Conservation (phyloP, 23 tunicate genomes). For the Ciona savignyi region DNA sequence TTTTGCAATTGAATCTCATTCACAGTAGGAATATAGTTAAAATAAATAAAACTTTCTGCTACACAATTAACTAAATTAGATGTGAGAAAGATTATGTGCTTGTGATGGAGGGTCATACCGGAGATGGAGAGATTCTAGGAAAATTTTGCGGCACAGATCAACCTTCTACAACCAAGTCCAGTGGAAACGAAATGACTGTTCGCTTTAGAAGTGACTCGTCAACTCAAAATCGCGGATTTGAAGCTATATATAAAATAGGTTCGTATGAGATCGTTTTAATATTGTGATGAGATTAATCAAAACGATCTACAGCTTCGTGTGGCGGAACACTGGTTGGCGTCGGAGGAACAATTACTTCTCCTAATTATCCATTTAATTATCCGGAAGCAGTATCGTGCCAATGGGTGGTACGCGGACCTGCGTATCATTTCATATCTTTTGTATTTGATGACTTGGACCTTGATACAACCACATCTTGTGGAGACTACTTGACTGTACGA, state of each 20-base stretch:
- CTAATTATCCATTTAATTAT: slow-evolving; percentile 56
- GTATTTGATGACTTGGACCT: slow-evolving; percentile 53
- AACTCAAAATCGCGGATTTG: slow-evolving; percentile 40
- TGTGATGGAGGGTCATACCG: slow-evolving; percentile 62
- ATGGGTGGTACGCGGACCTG: slow-evolving; percentile 75
- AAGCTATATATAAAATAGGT: slow-evolving; percentile 60
- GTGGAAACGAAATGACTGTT: slow-evolving; percentile 73
- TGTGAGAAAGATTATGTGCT: slow-evolving; percentile 66
- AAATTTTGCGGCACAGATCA: slow-evolving; percentile 54
- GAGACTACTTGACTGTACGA: slow-evolving; percentile 81
- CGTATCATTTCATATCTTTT: slow-evolving; percentile 51
- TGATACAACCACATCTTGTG: slow-evolving; percentile 53
- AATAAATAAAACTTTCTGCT: background rate
- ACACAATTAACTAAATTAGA: slow-evolving; percentile 5
- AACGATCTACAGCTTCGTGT: slow-evolving; percentile 62
- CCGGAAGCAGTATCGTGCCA: slow-evolving; percentile 57
- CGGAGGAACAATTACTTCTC: slow-evolving; percentile 54
- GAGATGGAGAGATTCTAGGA: slow-evolving; percentile 63
- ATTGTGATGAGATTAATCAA: no score
- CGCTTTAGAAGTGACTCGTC: slow-evolving; percentile 44
- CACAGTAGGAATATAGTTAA: slow-evolving; percentile 7
- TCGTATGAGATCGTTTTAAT: no score
- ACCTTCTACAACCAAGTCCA: slow-evolving; percentile 54
- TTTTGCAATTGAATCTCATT: slow-evolving; percentile 51
- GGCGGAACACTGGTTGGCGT: slow-evolving; percentile 84